Conservation (phyloP, 53 echinoderm and acorn worm species). For the Apostichopus leukothele region DNA sequence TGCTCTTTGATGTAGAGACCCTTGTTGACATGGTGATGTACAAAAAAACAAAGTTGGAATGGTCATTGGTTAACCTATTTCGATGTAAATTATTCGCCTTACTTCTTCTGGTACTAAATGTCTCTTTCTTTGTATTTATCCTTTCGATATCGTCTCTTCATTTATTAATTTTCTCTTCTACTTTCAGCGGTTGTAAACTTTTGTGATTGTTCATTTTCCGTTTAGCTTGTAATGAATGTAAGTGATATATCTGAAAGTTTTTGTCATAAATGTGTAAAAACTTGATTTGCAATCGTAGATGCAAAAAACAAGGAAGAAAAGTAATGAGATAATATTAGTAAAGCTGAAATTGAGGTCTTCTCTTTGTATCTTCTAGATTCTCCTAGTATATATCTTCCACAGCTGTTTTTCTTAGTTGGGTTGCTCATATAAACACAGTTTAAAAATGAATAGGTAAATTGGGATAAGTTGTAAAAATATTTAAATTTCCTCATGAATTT, state of each 20-base stretch:
- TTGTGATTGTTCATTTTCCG: neutral
- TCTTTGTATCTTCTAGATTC: too few relatives aligned
- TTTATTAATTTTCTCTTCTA: neutral
- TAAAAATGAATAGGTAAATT: too few relatives aligned
- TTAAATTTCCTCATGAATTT: too few relatives aligned
- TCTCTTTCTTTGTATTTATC: slow-evolving; percentile 32
- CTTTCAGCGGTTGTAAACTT: slow-evolving; percentile 6
- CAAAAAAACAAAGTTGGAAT: neutral
- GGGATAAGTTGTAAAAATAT: too few relatives aligned
- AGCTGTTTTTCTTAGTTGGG: too few relatives aligned
- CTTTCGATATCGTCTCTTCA: neutral
- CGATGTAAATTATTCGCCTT: slow-evolving; percentile 28
- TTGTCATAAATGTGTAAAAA: too few relatives aligned
- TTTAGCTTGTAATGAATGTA: neutral
- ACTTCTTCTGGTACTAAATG: neutral
- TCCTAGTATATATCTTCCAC: too few relatives aligned
- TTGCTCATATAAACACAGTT: too few relatives aligned
- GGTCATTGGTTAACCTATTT: neutral
- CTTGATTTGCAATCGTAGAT: too few relatives aligned
- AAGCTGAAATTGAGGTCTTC: too few relatives aligned
- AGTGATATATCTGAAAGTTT: neutral
- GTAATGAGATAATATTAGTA: too few relatives aligned
- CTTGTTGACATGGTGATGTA: neutral
- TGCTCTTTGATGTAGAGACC: neutral
- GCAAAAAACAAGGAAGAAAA: too few relatives aligned